Base-by-base conservation (phyloP, 2,797 vertebrate genomes). In the Caiman crocodilus region DNA sequence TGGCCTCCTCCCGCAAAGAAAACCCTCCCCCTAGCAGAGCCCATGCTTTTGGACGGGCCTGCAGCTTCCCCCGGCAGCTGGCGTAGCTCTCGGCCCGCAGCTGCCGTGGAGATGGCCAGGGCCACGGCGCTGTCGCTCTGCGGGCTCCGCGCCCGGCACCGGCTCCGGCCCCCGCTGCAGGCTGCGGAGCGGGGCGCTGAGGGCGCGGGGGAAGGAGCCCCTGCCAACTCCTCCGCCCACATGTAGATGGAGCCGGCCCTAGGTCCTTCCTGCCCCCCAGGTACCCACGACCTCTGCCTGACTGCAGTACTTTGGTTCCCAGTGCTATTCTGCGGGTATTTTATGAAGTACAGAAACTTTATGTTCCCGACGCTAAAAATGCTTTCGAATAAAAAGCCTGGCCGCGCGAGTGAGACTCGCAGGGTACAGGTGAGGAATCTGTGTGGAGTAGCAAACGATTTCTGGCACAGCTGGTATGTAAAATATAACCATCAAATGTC, bases 401-500 rank as follows among this genome's bases (percentile, higher is more conserved):
- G 11, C 57, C 14, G 14, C 76, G 58, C 59, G 28, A 58, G 23
- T n/a, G 14, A 21, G 35, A 77, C 26, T 90, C 4, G 5, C 60
- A 26, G 77, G 81, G 78, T 60, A 89, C 55, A 90, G 96, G 93
- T 75, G 75, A 84, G 75, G 79, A 76, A 56, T 94, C 71, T 35
- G 21, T 78, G 3, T 82, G 88, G 92, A 69, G 90, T 86, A 93
- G 12, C 74, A 90, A 95, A 84, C 65, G 23, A 50, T 93, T 94
- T 93, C 91, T 84, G 94, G 93, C 91, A 85, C 90, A 93, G 96
- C 96, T 93, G 95, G 94, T 95, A 90, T 81, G 90, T 61, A 94
- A 95, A 97, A 94, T 89, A 93, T 82, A 96, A 86, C 88, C 94
- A 90, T 96, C 96, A 96, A 96, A 93, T 59, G 26, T 90, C 95